A percentile compares a stretch with the other conserved stretches of the same genome.
Evolutionary conservation across 2,113 vertebrate genomes (phyloP).

Genomic region (Cyanocitta stelleri): DNA sequence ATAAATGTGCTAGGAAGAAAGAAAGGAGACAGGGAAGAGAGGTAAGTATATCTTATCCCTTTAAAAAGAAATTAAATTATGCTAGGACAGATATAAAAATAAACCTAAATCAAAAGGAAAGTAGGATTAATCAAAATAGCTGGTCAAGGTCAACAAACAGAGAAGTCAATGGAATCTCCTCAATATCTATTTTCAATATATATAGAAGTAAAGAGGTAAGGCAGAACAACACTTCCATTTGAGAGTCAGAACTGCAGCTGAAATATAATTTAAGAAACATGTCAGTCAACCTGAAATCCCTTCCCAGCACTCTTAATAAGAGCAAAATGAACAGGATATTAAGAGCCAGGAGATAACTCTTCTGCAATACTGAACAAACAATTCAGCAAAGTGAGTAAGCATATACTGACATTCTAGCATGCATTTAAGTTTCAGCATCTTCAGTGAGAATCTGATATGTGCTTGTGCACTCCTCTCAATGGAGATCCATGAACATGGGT

Average conservation of each 20-base stretch:
- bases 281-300: not conserved
- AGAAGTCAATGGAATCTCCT: not conserved
- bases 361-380: not conserved
- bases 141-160: not conserved
- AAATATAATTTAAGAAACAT: not conserved
- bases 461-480: not conserved
- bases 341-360: not conserved
- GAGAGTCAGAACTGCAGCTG: not conserved
- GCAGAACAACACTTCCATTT: not conserved
- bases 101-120: not conserved
- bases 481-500: not conserved
- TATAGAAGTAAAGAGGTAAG: not conserved
- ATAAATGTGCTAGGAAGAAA: not conserved
- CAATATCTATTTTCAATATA: not conserved
- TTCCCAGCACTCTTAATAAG: not conserved
- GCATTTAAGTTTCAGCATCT: not conserved
- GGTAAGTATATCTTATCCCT: not conserved
- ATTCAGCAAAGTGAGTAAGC: constrained; percentile 25
- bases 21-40: not conserved
- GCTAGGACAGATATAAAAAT: constrained; percentile 6
- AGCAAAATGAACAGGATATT: constrained; percentile 46
- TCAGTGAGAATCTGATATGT: not conserved
- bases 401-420: not conserved
- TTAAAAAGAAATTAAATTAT: not conserved
- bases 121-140: constrained; percentile 24